Base-by-base conservation (phyloP, 2,888 invertebrate species). In the Troides oblongomaculatus region DNA sequence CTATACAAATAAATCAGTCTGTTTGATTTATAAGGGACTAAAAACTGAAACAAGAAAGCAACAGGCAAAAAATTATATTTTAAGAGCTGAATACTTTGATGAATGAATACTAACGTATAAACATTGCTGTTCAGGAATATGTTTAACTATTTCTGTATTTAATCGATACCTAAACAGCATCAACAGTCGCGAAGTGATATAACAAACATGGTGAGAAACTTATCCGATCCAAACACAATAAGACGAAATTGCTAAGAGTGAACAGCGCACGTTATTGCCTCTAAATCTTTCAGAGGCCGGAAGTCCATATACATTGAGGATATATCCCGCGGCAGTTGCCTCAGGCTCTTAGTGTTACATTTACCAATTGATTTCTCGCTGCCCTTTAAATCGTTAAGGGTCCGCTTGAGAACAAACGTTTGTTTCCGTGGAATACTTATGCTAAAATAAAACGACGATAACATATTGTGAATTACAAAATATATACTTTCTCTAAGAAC, bases 161-260 rank as follows among this genome's bases (percentile, higher is more conserved):
- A 14, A 5, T 7, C 18, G 23, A 12, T 58, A 23, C 57, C n/a
- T 14, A 21, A 7, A 23, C 10, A 58, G 56, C 21, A n/a, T 21
- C 18, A 58, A 58, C 10, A 10, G 21, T 23, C 23, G 23, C 23
- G 57, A 23, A 58, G 23, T 23, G 57, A 6, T 58, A 23, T 12
- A 14, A 12, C 57, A 64, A 86, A 86, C 83, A 83, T 80, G 80
- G 74, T 72, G 71, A 82, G 77, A 78, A 79, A 82, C 87, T 90
- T 89, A 91, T 90, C 89, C 87, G 87, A 88, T 86, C 83, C 82
- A 80, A 81, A 85, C 85, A 91, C 91, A 90, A 91, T 88, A 84
- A 82, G 84, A 83, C 82, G 81, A 82, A 82, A 88, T 86, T 82
- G 87, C 84, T 85, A 77, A 78, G 78, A 79, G 87, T 84, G 79